A percentile compares a stretch with the other conserved stretches of the same genome.
Evolutionary conservation across 2,113 vertebrate genomes (phyloP).

Genomic region (Agapornis roseicollis): DNA sequence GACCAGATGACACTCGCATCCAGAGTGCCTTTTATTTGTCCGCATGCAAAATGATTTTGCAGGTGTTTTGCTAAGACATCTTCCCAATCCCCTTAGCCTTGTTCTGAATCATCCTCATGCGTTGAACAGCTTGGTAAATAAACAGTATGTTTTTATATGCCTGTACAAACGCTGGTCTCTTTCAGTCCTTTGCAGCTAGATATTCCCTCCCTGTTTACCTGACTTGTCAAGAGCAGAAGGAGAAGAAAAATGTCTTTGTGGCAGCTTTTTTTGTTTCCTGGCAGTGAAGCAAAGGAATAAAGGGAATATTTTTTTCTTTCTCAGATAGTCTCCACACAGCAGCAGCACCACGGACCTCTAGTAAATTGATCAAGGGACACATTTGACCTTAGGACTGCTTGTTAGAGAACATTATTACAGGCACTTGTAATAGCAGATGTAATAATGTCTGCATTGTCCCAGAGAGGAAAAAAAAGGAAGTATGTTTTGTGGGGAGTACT

Average conservation of each 20-base stretch:
- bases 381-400: conserved; percentile 61
- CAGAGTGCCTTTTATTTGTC: neutral
- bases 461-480: neutral
- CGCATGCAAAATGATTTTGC: neutral
- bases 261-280: neutral
- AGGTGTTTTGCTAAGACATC: neutral
- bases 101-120: neutral
- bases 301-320: conserved; percentile 3
- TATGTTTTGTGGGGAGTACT: neutral
- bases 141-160: neutral
- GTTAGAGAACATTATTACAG: conserved; percentile 46
- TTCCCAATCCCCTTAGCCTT: neutral
- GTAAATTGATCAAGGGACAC: conserved; percentile 59
- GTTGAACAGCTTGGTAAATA: neutral
- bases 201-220: conserved; percentile 32
- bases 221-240: conserved; percentile 9
- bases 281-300: conserved; percentile 18
- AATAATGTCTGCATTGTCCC: conserved; percentile 45
- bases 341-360: conserved; percentile 29
- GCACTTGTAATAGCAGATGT: conserved; percentile 43
- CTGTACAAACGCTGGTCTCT: neutral
- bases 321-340: neutral
- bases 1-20: neutral
- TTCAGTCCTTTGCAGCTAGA: neutral
- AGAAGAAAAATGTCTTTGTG: conserved; percentile 9